Percentiles rank a stretch among this genome's conserved stretches.
Evolutionary conservation across 2,888 invertebrate species (phyloP).

Genomic region (Pristionchus entomophagus): DNA sequence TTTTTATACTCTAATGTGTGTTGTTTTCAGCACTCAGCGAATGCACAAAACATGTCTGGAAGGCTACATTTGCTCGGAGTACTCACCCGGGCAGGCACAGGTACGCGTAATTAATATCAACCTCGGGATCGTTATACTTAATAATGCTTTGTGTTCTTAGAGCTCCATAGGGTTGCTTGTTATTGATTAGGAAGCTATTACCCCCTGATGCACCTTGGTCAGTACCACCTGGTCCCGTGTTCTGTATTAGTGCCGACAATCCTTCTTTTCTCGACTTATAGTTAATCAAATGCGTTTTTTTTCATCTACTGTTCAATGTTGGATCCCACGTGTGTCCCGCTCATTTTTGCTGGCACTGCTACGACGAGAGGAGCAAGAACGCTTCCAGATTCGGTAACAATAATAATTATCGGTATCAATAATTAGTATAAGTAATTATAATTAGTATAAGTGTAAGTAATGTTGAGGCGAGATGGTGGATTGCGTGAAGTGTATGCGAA

Average conservation of each 20-base stretch:
- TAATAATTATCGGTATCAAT: too few relatives aligned
- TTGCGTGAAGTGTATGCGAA: neutral
- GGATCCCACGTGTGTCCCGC: neutral
- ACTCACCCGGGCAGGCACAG: neutral
- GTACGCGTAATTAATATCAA: neutral
- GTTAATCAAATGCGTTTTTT: neutral
- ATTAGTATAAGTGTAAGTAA: neutral
- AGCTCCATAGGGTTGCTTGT: too few relatives aligned
- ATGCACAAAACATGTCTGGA: neutral
- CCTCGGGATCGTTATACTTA: too few relatives aligned
- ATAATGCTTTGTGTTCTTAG: too few relatives aligned
- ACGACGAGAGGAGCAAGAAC: neutral
- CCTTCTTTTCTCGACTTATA: too few relatives aligned
- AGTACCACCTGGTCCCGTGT: too few relatives aligned
- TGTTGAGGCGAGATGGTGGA: neutral
- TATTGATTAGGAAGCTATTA: too few relatives aligned
- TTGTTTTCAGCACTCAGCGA: neutral
- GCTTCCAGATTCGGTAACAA: neutral
- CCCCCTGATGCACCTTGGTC: too few relatives aligned
- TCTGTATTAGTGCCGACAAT: too few relatives aligned
- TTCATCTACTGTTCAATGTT: neutral
- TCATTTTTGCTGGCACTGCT: slow-evolving; percentile 4
- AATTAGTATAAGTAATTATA: neutral
- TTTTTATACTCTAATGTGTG: too few relatives aligned
- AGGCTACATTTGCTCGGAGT: neutral